Evolutionary conservation across 2,797 vertebrate genomes (phyloP).

Genomic region (Synaphobranchus kaupii): DNA sequence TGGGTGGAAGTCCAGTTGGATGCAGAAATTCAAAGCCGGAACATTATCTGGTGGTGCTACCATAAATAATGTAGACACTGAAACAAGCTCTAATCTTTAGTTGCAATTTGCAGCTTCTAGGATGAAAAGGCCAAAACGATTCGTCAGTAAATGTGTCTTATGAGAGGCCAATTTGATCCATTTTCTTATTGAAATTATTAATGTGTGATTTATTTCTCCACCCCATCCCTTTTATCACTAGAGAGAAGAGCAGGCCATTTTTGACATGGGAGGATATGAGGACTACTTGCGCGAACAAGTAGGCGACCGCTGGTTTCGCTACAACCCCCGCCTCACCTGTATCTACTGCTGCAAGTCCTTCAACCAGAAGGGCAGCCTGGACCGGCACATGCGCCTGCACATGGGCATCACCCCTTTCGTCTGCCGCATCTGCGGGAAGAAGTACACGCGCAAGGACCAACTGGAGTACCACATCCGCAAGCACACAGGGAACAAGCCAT

Average conservation of each 20-base stretch:
- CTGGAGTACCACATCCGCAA: slow-evolving; percentile 87
- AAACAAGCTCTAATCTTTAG: too few relatives aligned
- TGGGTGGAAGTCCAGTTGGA: too few relatives aligned
- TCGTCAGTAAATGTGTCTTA: not conserved
- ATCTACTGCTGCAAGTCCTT: slow-evolving; percentile 84
- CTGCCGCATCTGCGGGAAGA: slow-evolving; percentile 95
- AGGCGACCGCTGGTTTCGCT: slow-evolving; percentile 96
- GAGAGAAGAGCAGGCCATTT: slow-evolving; percentile 86
- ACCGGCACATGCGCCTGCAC: slow-evolving; percentile 81
- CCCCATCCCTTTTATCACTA: slow-evolving; percentile 53
- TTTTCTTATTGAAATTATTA: not conserved
- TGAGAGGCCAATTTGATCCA: not conserved
- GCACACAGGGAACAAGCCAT: slow-evolving; percentile 98
- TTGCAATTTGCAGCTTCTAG: too few relatives aligned
- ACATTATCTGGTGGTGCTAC: too few relatives aligned
- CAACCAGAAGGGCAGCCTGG: slow-evolving; percentile 83
- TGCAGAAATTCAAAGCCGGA: too few relatives aligned
- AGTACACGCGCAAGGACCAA: slow-evolving; percentile 98
- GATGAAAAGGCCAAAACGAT: too few relatives aligned
- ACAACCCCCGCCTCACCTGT: slow-evolving; percentile 93
- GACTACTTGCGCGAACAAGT: slow-evolving; percentile 96
- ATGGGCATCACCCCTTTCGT: slow-evolving; percentile 83
- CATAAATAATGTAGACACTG: too few relatives aligned
- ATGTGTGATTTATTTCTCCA: not conserved
- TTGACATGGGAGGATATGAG: slow-evolving; percentile 93